phyloP scores from a whole-genome alignment of 2,888 invertebrate genomes.

The Scaptodrosophila latifasciaeformis region DNA sequence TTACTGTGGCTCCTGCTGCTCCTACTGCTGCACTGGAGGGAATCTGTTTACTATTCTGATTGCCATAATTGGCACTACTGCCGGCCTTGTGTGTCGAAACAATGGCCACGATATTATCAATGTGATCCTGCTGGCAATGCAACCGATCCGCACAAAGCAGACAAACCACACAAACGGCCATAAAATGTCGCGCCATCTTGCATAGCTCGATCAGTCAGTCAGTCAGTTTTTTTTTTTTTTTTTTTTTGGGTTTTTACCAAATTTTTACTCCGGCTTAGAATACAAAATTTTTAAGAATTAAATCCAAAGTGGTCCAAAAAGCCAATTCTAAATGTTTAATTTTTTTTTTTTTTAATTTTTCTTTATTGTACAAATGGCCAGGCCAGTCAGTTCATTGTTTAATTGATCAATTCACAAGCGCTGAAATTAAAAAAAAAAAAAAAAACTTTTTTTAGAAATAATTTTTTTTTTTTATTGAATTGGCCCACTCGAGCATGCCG shows the following conservation, averaged over 20 bases:
- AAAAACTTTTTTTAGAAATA: too few species aligned
- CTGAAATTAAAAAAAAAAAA: too few species aligned
- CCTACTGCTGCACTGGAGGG: constrained; percentile 50
- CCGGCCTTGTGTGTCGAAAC: constrained; percentile 20
- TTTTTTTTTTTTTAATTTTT: not conserved
- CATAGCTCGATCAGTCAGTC: constrained; percentile 14
- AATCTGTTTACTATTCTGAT: too few species aligned
- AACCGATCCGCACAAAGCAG: constrained; percentile 85
- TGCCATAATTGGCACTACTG: constrained; percentile 60
- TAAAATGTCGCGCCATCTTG: constrained; percentile 79
- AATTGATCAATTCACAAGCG: not conserved
- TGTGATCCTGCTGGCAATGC: constrained; percentile 84
- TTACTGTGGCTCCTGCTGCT: constrained; percentile 13
- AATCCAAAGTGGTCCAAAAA: too few species aligned
- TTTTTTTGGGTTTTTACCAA: too few species aligned
- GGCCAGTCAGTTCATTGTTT: not conserved
- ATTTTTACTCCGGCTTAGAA: too few species aligned
- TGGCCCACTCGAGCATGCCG: not conserved
- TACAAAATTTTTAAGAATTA: too few species aligned
- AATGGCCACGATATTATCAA: constrained; percentile 71
- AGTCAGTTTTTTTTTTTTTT: too few species aligned
- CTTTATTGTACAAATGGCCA: not conserved
- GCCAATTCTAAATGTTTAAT: not conserved
- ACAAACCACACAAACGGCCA: constrained; percentile 89
- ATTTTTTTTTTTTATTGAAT: not conserved